Base-by-base conservation (phyloP, 2,797 vertebrate species). In the Neoniphon sammara region DNA sequence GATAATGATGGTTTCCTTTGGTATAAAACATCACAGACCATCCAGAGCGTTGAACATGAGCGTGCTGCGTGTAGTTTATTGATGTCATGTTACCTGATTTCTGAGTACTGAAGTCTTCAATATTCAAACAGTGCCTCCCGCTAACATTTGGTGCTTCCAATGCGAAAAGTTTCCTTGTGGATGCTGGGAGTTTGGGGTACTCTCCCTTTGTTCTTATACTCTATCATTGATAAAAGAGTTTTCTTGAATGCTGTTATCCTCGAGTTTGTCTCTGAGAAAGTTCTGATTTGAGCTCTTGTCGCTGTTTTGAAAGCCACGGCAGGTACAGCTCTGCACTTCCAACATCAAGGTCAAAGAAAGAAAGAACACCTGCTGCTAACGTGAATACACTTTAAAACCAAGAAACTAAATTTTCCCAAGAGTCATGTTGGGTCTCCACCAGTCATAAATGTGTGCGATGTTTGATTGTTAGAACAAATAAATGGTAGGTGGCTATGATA, bases 221-320 rank as follows among this genome's bases (percentile, higher is more conserved):
- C 18, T 72, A 80, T 88, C 80, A 81, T 56, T 82, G 65, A 91
- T 87, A 75, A 85, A 85, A 82, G 72, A 31, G 18, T 70, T 59
- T 62, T 49, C 53, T 70, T 66, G 34, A 75, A 67, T 76, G 67
- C 54, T 79, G 61, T 70, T 76, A 69, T 77, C 34, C 58, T 53
- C 10, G n/a, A 27, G 11, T 65, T 27, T 64, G 11, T 61, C 42
- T 70, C 54, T 61, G 39, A 57, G 57, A 31, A 25, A 27, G 36
- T 36, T 70, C 47, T 42, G 73, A 66, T 82, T 81, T 34, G 2
- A 74, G 36, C 55, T 77, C 20, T 71, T 52, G 23, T 56, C 42
- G 0, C 14, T 23, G 57, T 52, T 66, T 47, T 12, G 53, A 77
- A 66, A 78, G 74, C 65, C n/a, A 8, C 1, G 5, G 12, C 57